Evolutionary conservation across 2,797 vertebrate species (phyloP).

Genomic region (Poeciliopsis presidionis): DNA sequence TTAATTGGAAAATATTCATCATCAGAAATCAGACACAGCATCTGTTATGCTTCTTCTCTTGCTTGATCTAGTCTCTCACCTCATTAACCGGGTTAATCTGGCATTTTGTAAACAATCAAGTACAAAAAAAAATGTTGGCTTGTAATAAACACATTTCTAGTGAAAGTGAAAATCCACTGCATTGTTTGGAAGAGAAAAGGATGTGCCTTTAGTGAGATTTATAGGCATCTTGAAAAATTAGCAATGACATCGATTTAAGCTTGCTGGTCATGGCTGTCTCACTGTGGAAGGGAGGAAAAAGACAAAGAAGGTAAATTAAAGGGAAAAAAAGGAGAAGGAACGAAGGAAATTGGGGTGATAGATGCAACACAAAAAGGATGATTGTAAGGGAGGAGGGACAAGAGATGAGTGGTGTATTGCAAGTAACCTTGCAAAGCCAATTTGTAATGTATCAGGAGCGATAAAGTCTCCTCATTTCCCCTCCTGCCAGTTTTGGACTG

Average conservation of each 20-base stretch:
- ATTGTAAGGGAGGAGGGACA: not conserved
- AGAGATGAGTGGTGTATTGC: constrained; percentile 31
- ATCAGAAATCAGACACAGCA: constrained; percentile 15
- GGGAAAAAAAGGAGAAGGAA: constrained; percentile 1
- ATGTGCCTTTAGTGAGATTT: constrained; percentile 52
- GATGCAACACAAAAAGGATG: constrained; percentile 38
- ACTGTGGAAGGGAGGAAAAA: constrained; percentile 16
- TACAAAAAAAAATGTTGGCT: not conserved
- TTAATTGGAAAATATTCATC: not conserved
- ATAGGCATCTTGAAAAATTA: constrained; percentile 59
- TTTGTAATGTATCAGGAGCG: constrained; percentile 66
- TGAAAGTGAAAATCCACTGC: constrained; percentile 58
- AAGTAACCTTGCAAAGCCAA: constrained; percentile 64
- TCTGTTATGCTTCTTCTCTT: constrained; percentile 1
- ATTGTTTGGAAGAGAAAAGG: constrained; percentile 54
- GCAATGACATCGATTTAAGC: constrained; percentile 54
- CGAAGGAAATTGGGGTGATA: constrained; percentile 27
- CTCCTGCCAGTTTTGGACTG: constrained; percentile 57
- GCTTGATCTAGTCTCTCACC: not conserved
- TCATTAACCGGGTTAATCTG: constrained; percentile 35
- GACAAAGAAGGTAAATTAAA: constrained; percentile 23
- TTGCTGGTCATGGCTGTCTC: constrained; percentile 56
- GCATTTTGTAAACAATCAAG: constrained; percentile 26
- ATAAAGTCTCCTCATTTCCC: constrained; percentile 73
- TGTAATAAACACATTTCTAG: constrained; percentile 47